Evolutionary conservation across 37 sponge, comb jelly and placozoan genomes (phyloP), one percentile per base, ranked within the genome.

Genomic region (Haliclona indistincta): DNA sequence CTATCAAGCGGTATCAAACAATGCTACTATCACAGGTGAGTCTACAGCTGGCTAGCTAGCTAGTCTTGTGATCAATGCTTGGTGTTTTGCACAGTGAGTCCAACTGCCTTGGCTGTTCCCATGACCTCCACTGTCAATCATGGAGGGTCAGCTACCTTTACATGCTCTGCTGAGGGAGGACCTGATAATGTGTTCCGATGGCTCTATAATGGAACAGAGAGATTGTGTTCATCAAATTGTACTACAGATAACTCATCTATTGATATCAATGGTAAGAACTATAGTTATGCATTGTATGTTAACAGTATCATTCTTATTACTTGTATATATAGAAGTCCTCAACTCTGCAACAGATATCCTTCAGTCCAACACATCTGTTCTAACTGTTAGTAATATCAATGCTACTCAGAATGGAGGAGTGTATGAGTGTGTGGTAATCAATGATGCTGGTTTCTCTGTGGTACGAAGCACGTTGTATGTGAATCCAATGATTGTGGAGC

Each of bases 401-500:
- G 60, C 60, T n/a, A 58, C 60, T 8, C 23, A 25, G 7, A 26
- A 73, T 77, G 78, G 77, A 39, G 88, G 83, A 20, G 47, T 37
- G 0, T 88, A 81, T 52, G 71, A 38, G 3, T 88, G 88, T 68
- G 37, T 68, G 38, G 88, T 76, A 15, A 54, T 32, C 49, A 88
- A 88, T 82, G 72, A 62, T 54, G 83, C 88, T 54, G 88, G 88
- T 22, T 43, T 35, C 38, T 60, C n/a, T 26, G 76, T 29, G 29
- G 55, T 56, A 33, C 69, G 61, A 10, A 36, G 56, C 32, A 36
- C 40, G n/a, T 8, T 86, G 45, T 67, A 47, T 67, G 67, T 77
- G 39, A 8, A 37, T 1, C 86, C 81, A 6, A 54, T 22, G 25
- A 56, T 86, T 23, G 37, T 38, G 1, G 10, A 25, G 28, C 1